Evolutionary conservation across 2,113 vertebrate species (phyloP), one percentile per base, ranked within the genome.

Genomic region (Brachyistius frenatus): DNA sequence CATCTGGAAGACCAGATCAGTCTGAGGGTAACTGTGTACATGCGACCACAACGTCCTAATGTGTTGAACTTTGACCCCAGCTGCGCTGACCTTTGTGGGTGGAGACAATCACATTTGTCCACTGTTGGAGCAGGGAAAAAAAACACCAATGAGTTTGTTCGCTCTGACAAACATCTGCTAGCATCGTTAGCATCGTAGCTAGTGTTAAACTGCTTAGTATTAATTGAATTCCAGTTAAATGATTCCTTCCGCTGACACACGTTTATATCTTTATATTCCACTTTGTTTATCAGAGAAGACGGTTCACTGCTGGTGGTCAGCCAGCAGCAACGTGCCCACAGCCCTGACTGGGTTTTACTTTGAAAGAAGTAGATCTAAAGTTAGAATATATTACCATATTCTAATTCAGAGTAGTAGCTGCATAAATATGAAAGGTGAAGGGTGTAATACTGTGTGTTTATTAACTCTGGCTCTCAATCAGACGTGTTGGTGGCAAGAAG

Each of bases 251-350:
- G 36, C 35, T 23, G 23, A 23, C n/a, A 15, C 33, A 39, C 30
- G n/a, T 67, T 23, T 31, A 5, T 6, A 6, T 44, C 23, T 44
- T 15, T n/a, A 32, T 7, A 1, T 54, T 41, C n/a, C 36, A 23
- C 53, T 77, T 53, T 39, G 31, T 44, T 32, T 9, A 16, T 37
- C 9, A 37, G 16, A 69, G 30, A 65, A 32, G 35, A 57, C 2
- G 58, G 60, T 36, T 66, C 49, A 16, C 23, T 36, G 31, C 54
- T 36, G 23, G 81, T 81, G 69, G 66, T 55, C 11, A 55, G 35
- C 5, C 37, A 32, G 68, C 64, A 41, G 63, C 74, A 55, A 74
- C 71, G 47, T 54, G 57, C 7, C 55, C 49, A 35, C 7, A 33
- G 56, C 64, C 53, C 47, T 32, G 55, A 67, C 75, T 16, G 64